phyloP scores from a whole-genome alignment of 2,888 invertebrate genomes.

The Caprella mutica region DNA sequence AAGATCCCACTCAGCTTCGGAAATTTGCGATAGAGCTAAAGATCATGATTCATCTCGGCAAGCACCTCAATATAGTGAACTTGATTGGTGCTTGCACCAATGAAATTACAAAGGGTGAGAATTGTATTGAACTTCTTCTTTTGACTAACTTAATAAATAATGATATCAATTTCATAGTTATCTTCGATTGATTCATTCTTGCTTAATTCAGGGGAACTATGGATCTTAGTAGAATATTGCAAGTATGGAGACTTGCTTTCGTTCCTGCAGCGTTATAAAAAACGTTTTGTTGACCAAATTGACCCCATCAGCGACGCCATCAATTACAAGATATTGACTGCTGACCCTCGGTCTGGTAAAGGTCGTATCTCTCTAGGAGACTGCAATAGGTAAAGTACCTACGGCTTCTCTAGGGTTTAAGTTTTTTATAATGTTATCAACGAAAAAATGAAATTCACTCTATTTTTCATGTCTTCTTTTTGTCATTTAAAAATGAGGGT shows the following conservation, averaged over 20 bases:
- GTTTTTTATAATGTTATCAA: no score
- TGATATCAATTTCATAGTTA: no score
- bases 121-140: no score
- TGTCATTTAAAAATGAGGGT: no score
- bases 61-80: constrained; percentile 89
- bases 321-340: background rate
- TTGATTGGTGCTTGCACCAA: constrained; percentile 87
- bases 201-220: constrained; percentile 65
- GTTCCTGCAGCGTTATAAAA: constrained; percentile 69
- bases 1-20: constrained; percentile 70
- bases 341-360: no score
- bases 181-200: no score
- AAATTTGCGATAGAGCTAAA: constrained; percentile 86
- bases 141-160: no score
- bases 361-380: no score
- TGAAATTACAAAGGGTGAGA: constrained; percentile 78
- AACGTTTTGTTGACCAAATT: constrained; percentile 72
- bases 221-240: constrained; percentile 91
- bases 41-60: constrained; percentile 88
- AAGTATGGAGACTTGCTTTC: constrained; percentile 82
- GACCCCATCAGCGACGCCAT: constrained; percentile 51
- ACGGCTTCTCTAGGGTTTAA: no score
- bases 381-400: no score
- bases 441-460: no score
- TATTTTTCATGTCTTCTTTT: no score